A percentile compares a stretch with the other conserved stretches of the same genome.
These are phyloP conservation scores for Paraescarpia echinospica DNA, from an alignment of 1,140 invertebrate species.

Conservation along the genomic window DNA sequence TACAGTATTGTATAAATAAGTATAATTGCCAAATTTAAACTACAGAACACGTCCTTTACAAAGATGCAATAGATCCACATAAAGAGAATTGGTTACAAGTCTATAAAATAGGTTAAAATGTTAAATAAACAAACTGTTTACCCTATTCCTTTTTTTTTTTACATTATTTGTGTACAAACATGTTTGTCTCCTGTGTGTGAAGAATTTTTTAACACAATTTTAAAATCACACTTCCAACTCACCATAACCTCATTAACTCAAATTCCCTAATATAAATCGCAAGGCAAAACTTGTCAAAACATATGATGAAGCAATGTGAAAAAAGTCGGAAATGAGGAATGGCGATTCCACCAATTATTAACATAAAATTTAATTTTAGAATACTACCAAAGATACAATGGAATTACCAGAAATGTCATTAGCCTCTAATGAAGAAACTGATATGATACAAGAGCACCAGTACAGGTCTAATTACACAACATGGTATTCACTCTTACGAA, in stretches of 20 bases:
- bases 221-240: not conserved
- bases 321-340: not conserved
- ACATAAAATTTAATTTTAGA: not conserved
- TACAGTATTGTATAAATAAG: not conserved
- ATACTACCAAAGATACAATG: not conserved
- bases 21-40: not conserved
- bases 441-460: not conserved
- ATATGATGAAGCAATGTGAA: not conserved
- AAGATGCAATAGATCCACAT: no score
- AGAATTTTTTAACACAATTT: not conserved
- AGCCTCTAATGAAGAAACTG: not conserved
- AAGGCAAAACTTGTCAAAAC: not conserved
- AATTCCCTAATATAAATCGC: not conserved
- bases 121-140: not conserved
- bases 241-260: not conserved
- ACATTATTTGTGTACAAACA: not conserved
- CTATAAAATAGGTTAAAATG: not conserved
- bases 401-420: not conserved
- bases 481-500: not conserved
- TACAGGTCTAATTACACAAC: not conserved
- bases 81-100: not conserved
- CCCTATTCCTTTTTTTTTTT: not conserved
- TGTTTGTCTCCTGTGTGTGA: not conserved
- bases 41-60: not conserved
- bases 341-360: not conserved